These are phyloP conservation scores for human (Homo sapiens) DNA, from an alignment of 2,113 vertebrate genomes.

Conservation along the genomic window DNA sequence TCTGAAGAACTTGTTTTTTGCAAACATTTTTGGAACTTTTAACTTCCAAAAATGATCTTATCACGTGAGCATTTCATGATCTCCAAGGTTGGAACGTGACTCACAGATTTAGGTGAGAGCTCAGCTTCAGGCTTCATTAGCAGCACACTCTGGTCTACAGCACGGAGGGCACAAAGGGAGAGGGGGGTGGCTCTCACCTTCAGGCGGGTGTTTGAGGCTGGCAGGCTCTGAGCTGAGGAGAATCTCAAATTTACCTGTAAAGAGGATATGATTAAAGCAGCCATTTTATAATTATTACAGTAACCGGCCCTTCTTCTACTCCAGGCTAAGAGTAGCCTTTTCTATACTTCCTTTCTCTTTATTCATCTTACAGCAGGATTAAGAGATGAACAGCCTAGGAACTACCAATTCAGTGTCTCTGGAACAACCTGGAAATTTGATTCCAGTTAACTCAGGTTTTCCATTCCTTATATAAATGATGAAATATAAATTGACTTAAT, in stretches of 20 bases:
- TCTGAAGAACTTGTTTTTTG: not conserved
- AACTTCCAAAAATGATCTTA: not conserved
- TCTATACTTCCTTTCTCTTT: not conserved
- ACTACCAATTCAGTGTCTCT: not conserved
- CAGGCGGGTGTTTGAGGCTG: conserved; percentile 84
- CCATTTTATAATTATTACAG: not conserved
- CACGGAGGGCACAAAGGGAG: conserved; percentile 90
- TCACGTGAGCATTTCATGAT: not conserved
- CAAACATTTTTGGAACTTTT: not conserved
- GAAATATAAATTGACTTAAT: not conserved
- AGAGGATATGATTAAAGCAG: not conserved
- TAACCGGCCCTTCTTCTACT: not conserved
- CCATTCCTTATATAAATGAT: not conserved
- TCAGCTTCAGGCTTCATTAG: conserved; percentile 86
- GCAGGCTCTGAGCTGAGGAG: conserved; percentile 81
- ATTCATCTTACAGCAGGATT: not conserved
- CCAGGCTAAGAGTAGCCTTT: not conserved
- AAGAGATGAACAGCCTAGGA: not conserved
- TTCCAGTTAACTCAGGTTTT: not conserved
- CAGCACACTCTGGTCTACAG: conserved; percentile 88
- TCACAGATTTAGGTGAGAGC: conserved; percentile 82
- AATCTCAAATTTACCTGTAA: conserved; percentile 86
- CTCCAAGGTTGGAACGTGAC: conserved; percentile 28
- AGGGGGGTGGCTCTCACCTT: conserved; percentile 81
- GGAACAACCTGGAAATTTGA: not conserved